These are phyloP conservation scores for Chelidonichthys spinosus DNA, from an alignment of 2,797 vertebrate species.

Conservation along the genomic window DNA sequence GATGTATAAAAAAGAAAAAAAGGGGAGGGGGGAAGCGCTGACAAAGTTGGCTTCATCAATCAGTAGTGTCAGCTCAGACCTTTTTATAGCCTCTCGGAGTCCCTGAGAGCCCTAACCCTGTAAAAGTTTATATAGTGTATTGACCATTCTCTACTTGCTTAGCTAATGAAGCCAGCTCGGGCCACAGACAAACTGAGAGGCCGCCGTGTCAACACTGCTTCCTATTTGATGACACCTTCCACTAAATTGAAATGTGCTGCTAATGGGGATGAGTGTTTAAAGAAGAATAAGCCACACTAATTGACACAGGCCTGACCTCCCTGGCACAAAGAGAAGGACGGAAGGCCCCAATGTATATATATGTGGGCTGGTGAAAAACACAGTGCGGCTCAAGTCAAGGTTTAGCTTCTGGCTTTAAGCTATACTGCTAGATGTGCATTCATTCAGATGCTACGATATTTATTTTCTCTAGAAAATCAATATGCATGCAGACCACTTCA, in stretches of 20 bases:
- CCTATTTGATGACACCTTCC: slow-evolving; percentile 82
- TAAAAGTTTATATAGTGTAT: slow-evolving; percentile 79
- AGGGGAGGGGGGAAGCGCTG: slow-evolving; percentile 60
- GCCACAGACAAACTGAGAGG: slow-evolving; percentile 65
- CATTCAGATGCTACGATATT: slow-evolving; percentile 36
- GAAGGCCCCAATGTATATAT: slow-evolving; percentile 24
- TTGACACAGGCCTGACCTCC: slow-evolving; percentile 77
- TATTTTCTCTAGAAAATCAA: slow-evolving; percentile 65
- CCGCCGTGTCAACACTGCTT: slow-evolving; percentile 78
- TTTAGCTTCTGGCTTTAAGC: slow-evolving; percentile 18
- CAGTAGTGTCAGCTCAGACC: slow-evolving; percentile 73
- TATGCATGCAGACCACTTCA: slow-evolving; percentile 30
- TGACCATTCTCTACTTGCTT: slow-evolving; percentile 76
- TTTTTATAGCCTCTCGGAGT: slow-evolving; percentile 77
- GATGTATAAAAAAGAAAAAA: slow-evolving; percentile 54
- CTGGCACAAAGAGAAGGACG: slow-evolving; percentile 62
- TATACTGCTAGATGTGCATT: slow-evolving; percentile 19
- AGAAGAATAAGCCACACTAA: slow-evolving; percentile 78
- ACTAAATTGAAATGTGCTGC: slow-evolving; percentile 81
- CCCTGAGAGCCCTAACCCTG: slow-evolving; percentile 79
- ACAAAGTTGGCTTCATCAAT: slow-evolving; percentile 82
- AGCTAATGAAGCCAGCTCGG: slow-evolving; percentile 79
- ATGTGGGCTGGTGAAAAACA: slow-evolving; percentile 30
- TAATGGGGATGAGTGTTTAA: slow-evolving; percentile 81
- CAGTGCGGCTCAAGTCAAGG: slow-evolving; percentile 3